Evolutionary conservation across 2,113 vertebrate species (phyloP).

Genomic region (Charadrius vociferus): DNA sequence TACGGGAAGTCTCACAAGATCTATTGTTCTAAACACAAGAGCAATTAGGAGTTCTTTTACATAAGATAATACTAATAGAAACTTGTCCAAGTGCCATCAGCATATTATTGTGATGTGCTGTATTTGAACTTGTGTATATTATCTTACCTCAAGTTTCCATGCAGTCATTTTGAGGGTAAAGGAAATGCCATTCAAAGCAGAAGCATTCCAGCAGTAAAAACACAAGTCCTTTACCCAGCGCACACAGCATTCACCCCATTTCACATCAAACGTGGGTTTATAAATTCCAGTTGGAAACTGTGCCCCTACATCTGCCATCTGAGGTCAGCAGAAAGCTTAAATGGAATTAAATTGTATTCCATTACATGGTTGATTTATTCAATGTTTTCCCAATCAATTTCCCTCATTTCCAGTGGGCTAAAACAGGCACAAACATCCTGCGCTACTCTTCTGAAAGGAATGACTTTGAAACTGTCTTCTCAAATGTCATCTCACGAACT

Average conservation of each 20-base stretch:
- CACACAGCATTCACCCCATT: background rate
- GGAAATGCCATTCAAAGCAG: slow-evolving; percentile 33
- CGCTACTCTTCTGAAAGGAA: background rate
- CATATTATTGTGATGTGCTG: background rate
- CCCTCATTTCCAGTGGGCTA: slow-evolving; percentile 2
- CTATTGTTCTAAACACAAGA: slow-evolving; percentile 14
- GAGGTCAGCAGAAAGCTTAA: slow-evolving; percentile 7
- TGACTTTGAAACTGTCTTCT: background rate
- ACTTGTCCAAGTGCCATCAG: slow-evolving; percentile 5
- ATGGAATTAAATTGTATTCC: background rate
- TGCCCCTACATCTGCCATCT: background rate
- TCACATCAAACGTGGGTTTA: slow-evolving; percentile 5
- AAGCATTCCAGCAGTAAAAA: slow-evolving; percentile 42
- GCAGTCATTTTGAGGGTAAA: slow-evolving; percentile 30
- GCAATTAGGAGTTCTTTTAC: background rate
- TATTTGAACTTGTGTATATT: slow-evolving; percentile 1
- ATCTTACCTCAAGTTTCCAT: slow-evolving; percentile 41
- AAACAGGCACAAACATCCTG: background rate
- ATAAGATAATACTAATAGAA: slow-evolving; percentile 18
- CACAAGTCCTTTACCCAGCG: background rate
- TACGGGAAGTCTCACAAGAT: background rate
- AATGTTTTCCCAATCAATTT: slow-evolving; percentile 23
- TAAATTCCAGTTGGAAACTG: slow-evolving; percentile 3
- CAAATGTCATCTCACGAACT: slow-evolving; percentile 44
- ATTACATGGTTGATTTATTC: slow-evolving; percentile 25